Percentiles rank a stretch among this genome's conserved stretches.
Conservation (phyloP, 2,888 invertebrate species). For the Metacarcinus magister region DNA sequence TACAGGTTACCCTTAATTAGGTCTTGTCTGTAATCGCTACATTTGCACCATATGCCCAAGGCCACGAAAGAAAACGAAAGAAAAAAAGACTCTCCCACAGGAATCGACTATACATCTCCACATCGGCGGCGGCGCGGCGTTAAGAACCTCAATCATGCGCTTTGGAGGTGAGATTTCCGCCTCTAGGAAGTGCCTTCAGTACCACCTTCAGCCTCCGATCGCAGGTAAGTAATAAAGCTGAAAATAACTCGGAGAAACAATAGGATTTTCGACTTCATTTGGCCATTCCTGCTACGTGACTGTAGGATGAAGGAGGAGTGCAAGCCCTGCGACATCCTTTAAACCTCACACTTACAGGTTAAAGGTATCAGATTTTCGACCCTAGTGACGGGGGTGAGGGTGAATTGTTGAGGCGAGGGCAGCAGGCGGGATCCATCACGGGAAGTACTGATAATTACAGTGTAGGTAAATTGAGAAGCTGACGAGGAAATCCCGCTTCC, state of each 20-base stretch:
- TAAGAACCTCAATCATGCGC: neutral
- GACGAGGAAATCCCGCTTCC: constrained; percentile 78
- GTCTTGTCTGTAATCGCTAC: constrained; percentile 73
- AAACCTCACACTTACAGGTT: constrained; percentile 57
- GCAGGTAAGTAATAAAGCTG: constrained; percentile 37
- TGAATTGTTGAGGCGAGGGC: constrained; percentile 43
- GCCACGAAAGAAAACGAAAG: neutral
- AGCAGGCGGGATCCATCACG: constrained; percentile 72
- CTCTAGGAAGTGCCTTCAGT: neutral
- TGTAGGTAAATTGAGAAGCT: constrained; percentile 80
- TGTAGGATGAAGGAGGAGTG: neutral
- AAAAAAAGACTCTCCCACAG: constrained; percentile 42
- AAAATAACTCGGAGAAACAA: constrained; percentile 56
- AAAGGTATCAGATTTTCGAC: constrained; percentile 65
- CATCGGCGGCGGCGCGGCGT: neutral
- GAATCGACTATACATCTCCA: neutral
- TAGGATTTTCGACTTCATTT: constrained; percentile 57
- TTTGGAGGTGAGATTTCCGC: constrained; percentile 63
- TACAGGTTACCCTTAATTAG: constrained; percentile 77
- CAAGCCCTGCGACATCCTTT: constrained; percentile 10
- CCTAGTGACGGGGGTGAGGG: constrained; percentile 4
- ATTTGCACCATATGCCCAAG: constrained; percentile 73
- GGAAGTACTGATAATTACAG: constrained; percentile 78
- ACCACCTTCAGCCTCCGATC: neutral
- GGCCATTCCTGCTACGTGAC: constrained; percentile 43